Evolutionary conservation across 1,140 invertebrate species (phyloP), one percentile per base, ranked within the genome.

Genomic region (Dendroctonus ponderosae): DNA sequence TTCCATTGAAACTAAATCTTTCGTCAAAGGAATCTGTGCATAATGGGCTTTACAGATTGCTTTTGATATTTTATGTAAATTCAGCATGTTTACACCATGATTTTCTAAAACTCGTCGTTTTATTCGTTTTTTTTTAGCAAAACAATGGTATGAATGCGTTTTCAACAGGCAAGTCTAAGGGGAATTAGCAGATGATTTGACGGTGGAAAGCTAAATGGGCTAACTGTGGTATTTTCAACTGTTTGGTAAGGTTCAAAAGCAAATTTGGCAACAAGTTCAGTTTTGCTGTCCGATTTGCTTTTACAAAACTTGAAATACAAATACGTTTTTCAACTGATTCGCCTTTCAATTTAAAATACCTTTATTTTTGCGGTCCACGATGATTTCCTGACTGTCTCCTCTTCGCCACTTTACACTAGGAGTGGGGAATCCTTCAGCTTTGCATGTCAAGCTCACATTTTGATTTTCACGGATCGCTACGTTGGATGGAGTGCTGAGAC

Each of bases 321-420:
- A 26, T 26, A 26, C 26, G 26, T 26, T 26, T 26, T 26, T 26
- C 26, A 26, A 26, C 26, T 3, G 26, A 3, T 26, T 26, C 26
- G 3, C 1, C 26, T 26, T 26, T 26, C 15, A 15, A 9, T n/a
- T 52, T 8, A 40, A 62, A 72, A 80, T 80, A 92, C 91, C 89
- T 89, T 93, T 93, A 79, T 89, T 89, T 74, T 89, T 86, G 48
- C 87, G 86, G 75, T 93, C 91, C 4, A 92, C 84, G 9, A 83
- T 83, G 74, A 96, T 94, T 48, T 86, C 85, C 78, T 93, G 88
- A 8, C 91, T 90, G 77, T 97, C 93, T 76, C 96, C 93, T 41
- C 93, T 82, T 69, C 91, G 85, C 94, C 94, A 97, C 82, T 89
- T 93, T 50, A 96, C 87, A 79, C 90, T 92, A 3, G 94, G 93